Evolutionary conservation across 1,140 invertebrate genomes (phyloP), one percentile per base, ranked within the genome.

Genomic region (Phocides pigmalion): DNA sequence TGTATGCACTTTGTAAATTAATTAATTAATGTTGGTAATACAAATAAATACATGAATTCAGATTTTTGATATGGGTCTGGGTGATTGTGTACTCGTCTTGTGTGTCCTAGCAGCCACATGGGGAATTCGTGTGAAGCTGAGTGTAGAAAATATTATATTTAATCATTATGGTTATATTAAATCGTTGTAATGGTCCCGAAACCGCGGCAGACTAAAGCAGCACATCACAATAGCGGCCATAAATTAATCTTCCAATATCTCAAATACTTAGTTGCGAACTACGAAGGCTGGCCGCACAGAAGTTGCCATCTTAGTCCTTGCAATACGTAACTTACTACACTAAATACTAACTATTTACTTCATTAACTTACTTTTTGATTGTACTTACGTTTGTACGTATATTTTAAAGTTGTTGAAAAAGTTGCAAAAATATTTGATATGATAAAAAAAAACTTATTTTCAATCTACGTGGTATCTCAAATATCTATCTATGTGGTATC

Each of bases 191-290:
- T n/a, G 20, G 12, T 50, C 47, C 12, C 12, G 2, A 50, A 50
- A 50, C 47, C 47, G 47, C 47, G 28, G 19, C 12, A 49, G 46
- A 25, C 42, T 46, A 17, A 28, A 12, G n/a, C 32, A 35, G 51
- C 17, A 20, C 35, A 39, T 41, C 51, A 54, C 51, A 54, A 54
- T 54, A 22, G 51, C 47, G 15, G 15, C 17, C 58, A 65, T 65
- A 69, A 69, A 69, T 70, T 70, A 70, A 65, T 70, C 66, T 54
- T 28, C 51, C 63, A 51, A 64, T 62, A 64, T 62, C 44, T 65
- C 25, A 14, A 35, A 64, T 62, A 54, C 37, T 54, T 54, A 72
- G 69, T 62, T 53, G 20, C 17, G 17, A 62, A 41, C 37, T 54
- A 39, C 14, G 56, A 22, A 19, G 41, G 39, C 32, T 53, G 28